Conservation (phyloP, 2,888 invertebrate species). For the Allolobophora icterica region DNA sequence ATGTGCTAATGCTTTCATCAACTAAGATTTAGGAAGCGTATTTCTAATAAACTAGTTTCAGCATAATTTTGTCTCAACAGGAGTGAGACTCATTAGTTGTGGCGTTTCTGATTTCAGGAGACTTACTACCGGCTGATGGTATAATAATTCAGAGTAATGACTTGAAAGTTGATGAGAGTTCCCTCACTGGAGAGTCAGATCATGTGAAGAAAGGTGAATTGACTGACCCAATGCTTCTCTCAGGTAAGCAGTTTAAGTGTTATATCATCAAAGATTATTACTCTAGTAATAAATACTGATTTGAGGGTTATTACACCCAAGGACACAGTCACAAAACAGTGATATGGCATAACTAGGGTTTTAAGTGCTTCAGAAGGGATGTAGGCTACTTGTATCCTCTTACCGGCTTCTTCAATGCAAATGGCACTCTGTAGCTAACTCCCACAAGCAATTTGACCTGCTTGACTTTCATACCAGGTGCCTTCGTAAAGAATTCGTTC, state of each 20-base stretch:
- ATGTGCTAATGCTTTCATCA: neutral
- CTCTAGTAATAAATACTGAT: neutral
- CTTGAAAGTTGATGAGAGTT: constrained; percentile 97
- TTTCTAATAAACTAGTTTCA: neutral
- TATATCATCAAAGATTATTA: constrained; percentile 63
- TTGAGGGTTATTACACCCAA: neutral
- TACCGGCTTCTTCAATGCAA: no score
- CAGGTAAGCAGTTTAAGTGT: constrained; percentile 73
- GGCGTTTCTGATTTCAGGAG: constrained; percentile 71
- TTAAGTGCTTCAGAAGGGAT: no score
- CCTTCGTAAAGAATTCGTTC: no score
- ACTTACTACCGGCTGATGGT: constrained; percentile 97
- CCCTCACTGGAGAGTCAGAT: constrained; percentile 98
- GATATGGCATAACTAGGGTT: no score
- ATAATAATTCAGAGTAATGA: constrained; percentile 97
- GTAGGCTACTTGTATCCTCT: no score
- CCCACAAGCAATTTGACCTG: no score
- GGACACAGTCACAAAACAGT: neutral
- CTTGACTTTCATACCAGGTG: no score
- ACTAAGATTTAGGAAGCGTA: neutral
- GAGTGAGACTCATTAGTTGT: neutral
- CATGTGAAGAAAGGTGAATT: constrained; percentile 96
- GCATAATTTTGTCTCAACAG: neutral
- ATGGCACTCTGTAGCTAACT: no score
- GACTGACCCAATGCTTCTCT: constrained; percentile 95